A percentile compares a stretch with the other conserved stretches of the same genome.
Evolutionary conservation across 2,113 vertebrate species (phyloP).

Genomic region (Oxygymnocypris stewartii): DNA sequence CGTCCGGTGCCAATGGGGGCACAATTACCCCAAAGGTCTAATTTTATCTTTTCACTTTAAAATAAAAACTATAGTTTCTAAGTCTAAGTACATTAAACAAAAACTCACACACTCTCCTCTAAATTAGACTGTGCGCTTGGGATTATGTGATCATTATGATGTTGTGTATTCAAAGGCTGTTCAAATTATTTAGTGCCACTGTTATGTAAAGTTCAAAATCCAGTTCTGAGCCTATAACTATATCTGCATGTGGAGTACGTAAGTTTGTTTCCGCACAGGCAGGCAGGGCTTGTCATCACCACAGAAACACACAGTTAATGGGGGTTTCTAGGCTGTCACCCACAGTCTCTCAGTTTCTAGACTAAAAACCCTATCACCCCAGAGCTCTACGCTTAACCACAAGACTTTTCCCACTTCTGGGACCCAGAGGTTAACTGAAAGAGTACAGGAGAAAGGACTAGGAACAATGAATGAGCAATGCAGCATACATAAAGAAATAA

Average conservation of each 20-base stretch:
- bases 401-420: constrained; percentile 6
- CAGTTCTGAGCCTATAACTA: not conserved
- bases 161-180: not conserved
- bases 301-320: constrained; percentile 75
- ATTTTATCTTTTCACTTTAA: not conserved
- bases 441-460: not conserved
- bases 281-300: constrained; percentile 71
- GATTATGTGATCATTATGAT: not conserved
- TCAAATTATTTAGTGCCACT: not conserved
- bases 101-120: no score
- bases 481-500: not conserved
- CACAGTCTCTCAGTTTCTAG: constrained; percentile 31
- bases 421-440: not conserved
- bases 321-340: constrained; percentile 71
- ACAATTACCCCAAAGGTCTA: not conserved
- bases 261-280: not conserved
- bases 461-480: not conserved
- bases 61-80: not conserved
- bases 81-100: not conserved
- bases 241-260: not conserved
- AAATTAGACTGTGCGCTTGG: not conserved
- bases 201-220: not conserved
- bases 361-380: constrained; percentile 37
- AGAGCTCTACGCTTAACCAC: constrained; percentile 10
- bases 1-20: not conserved